phyloP scores from a whole-genome alignment of 2,888 invertebrate genomes.

The Pristionchus mayeri region DNA sequence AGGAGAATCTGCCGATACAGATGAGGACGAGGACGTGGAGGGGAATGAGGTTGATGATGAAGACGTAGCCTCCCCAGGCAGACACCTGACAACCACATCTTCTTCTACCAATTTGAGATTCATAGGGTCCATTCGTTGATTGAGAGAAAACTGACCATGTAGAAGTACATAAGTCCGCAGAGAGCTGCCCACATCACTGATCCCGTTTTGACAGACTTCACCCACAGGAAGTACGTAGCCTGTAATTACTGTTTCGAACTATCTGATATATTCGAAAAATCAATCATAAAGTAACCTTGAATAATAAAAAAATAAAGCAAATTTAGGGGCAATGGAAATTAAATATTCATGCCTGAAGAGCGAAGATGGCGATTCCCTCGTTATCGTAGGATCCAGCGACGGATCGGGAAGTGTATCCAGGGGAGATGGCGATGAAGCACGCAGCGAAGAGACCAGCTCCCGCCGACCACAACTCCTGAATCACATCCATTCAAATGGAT shows the following conservation, averaged over 20 bases:
- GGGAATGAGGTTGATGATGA: constrained; percentile 98
- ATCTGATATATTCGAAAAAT: neutral
- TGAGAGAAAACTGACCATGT: constrained; percentile 85
- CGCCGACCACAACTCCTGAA: constrained; percentile 90
- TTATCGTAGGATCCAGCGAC: constrained; percentile 99
- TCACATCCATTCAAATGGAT: neutral
- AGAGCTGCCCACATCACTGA: constrained; percentile 96
- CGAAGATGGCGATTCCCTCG: constrained; percentile 99
- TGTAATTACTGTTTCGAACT: constrained; percentile 76
- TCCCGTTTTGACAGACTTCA: constrained; percentile 96
- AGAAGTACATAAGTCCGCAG: constrained; percentile 96
- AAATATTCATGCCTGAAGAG: constrained; percentile 81
- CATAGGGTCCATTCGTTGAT: neutral
- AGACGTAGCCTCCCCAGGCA: constrained; percentile 99
- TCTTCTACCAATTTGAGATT: constrained; percentile 77
- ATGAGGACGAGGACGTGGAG: constrained; percentile 92
- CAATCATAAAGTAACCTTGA: too few relatives aligned
- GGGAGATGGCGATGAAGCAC: constrained; percentile 97
- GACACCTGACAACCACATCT: constrained; percentile 81
- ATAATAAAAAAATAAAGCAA: too few relatives aligned
- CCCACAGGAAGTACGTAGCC: constrained; percentile 98
- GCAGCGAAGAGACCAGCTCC: constrained; percentile 98
- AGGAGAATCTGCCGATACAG: constrained; percentile 91
- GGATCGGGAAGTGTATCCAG: constrained; percentile 98
- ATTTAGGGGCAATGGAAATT: neutral